Conservation (phyloP, 2,113 vertebrate genomes). For the Collichthys lucidus region DNA sequence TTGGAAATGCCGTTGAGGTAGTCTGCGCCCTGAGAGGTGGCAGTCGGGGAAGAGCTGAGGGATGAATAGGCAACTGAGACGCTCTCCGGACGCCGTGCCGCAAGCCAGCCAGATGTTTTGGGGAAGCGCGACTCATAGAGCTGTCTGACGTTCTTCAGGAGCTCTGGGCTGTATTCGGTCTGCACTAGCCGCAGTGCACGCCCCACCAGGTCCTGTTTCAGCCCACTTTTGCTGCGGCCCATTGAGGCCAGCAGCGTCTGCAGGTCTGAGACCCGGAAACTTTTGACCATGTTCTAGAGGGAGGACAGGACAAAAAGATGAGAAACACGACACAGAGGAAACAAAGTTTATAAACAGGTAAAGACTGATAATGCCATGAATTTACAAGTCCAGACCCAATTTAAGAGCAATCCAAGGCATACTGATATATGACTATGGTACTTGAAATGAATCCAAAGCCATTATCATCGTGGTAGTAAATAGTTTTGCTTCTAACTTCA, state of each 20-base stretch:
- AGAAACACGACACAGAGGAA: neutral
- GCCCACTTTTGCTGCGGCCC: constrained; percentile 98
- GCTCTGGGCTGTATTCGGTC: constrained; percentile 97
- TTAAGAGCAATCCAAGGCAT: neutral
- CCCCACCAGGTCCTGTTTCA: constrained; percentile 98
- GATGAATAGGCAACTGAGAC: constrained; percentile 86
- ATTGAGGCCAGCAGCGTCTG: constrained; percentile 98
- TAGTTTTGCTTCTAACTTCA: too few relatives aligned
- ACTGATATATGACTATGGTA: neutral
- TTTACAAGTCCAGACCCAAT: neutral
- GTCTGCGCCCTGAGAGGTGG: constrained; percentile 88
- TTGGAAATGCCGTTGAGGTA: constrained; percentile 96
- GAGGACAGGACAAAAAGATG: constrained; percentile 41
- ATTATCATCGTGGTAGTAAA: neutral
- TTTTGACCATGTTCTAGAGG: constrained; percentile 98
- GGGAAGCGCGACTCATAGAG: constrained; percentile 96
- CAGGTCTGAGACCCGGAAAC: constrained; percentile 99
- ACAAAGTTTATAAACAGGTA: neutral
- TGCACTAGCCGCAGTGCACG: constrained; percentile 95
- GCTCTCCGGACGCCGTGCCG: constrained; percentile 84
- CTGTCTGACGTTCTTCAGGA: constrained; percentile 97
- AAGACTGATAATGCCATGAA: neutral
- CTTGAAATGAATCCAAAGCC: neutral
- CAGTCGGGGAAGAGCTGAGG: constrained; percentile 82
- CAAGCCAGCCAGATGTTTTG: constrained; percentile 86